Evolutionary conservation across 2,113 vertebrate genomes (phyloP), one percentile per base, ranked within the genome.

Genomic region (Crotophaga sulcirostris): DNA sequence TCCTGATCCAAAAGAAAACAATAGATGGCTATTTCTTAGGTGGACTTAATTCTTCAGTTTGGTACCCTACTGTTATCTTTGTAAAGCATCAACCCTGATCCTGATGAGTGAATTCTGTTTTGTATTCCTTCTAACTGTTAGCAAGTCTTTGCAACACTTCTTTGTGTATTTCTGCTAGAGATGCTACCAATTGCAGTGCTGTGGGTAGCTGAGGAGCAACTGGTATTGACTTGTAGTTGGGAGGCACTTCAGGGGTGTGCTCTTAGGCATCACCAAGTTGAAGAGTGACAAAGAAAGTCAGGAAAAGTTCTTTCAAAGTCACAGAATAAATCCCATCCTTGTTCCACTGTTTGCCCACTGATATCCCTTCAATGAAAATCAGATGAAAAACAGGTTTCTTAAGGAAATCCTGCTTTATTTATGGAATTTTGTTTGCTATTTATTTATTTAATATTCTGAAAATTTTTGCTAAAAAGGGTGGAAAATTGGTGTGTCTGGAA

Each of bases 401-500:
- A 58, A 38, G 33, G 24, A 80, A 85, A 11, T 45, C 5, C n/a
- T 51, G 5, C 36, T 91, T 87, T 87, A 38, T 72, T 62, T 62
- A 86, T 21, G 31, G 72, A 83, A 68, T 67, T 70, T 66, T 26
- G 10, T 60, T 84, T 44, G 6, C 5, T 63, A 24, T 52, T 85
- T 90, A 52, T 64, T 87, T 83, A 56, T 76, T 75, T 86, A 1
- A 5, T 40, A 49, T 24, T 80, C 44, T 54, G 19, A 69, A n/a
- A 36, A 13, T 66, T 84, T 93, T 84, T 94, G 21, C 72, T 88
- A 60, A 63, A 89, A 82, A 31, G 12, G 12, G 6, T 78, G 55
- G n/a, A 93, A 89, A 92, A 73, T 70, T 51, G 17, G 11, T 91
- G 11, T 91, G n/a, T 40, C 66, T 94, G 64, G 34, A 91, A 89